These are phyloP conservation scores for Himalopsyche anomala DNA, from an alignment of 2,888 invertebrate species.

Conservation along the genomic window DNA sequence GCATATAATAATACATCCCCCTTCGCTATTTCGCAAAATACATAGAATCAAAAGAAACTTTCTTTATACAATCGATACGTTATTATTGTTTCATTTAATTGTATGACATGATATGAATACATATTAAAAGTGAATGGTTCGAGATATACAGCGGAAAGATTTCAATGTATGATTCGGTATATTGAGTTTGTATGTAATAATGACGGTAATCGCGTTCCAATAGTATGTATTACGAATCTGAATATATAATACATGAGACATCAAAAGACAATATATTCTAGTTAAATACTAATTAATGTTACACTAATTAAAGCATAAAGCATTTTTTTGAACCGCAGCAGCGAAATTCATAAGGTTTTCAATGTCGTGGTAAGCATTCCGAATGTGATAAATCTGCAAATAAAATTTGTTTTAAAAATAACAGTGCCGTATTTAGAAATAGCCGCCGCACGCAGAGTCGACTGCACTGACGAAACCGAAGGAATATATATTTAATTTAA, in stretches of 20 bases:
- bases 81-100: neutral
- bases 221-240: too few species aligned
- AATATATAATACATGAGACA: too few species aligned
- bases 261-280: too few species aligned
- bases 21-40: neutral
- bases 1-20: neutral
- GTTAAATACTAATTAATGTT: too few species aligned
- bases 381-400: neutral
- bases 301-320: neutral
- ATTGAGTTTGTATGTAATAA: neutral
- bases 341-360: neutral
- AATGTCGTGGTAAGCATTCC: neutral
- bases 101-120: neutral
- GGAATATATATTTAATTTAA: neutral
- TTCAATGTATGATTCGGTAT: neutral
- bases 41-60: neutral
- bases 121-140: neutral
- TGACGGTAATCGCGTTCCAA: neutral
- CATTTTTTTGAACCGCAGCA: slow-evolving; percentile 4
- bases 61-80: neutral
- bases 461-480: neutral
- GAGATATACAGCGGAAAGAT: neutral
- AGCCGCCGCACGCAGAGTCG: neutral
- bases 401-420: neutral
- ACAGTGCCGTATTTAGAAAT: neutral